Conservation (phyloP, 1,140 invertebrate species). For the Hormaphis cornu region DNA sequence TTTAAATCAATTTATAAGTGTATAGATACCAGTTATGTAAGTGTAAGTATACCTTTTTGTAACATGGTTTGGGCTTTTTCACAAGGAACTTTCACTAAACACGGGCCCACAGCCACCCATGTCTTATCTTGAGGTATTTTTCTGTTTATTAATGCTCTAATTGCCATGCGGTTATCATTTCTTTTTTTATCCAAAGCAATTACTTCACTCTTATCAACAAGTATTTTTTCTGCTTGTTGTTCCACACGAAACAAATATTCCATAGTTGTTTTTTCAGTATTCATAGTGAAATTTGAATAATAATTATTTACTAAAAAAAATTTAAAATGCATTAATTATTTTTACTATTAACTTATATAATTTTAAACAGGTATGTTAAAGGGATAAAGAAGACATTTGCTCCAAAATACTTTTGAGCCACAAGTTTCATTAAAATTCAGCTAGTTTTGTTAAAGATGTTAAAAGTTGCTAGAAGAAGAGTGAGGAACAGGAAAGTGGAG, state of each 20-base stretch:
- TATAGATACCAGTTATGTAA: too few species aligned
- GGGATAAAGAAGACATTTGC: too few species aligned
- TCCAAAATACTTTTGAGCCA: too few species aligned
- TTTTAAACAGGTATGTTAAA: too few species aligned
- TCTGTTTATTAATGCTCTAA: conserved; percentile 51
- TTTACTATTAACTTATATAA: too few species aligned
- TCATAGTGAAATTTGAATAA: too few species aligned
- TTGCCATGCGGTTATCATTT: conserved; percentile 66
- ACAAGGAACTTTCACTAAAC: conserved; percentile 59
- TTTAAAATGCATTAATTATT: neutral
- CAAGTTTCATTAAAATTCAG: too few species aligned
- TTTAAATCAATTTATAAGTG: too few species aligned
- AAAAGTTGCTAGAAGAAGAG: too few species aligned
- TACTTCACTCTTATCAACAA: conserved; percentile 61
- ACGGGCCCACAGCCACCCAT: conserved; percentile 66
- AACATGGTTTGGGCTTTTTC: conserved; percentile 53
- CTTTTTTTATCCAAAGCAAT: conserved; percentile 63
- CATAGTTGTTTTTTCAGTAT: conserved; percentile 43
- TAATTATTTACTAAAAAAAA: neutral
- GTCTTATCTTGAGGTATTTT: conserved; percentile 49
- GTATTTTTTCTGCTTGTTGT: conserved; percentile 51
- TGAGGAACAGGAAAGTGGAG: too few species aligned
- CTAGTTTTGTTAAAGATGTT: too few species aligned
- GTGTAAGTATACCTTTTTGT: conserved; percentile 52
- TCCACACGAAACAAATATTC: conserved; percentile 50